A percentile compares a stretch with the other conserved stretches of the same genome.
Conservation (phyloP, 2,888 invertebrate genomes). For the Rhamnusium bicolor region DNA sequence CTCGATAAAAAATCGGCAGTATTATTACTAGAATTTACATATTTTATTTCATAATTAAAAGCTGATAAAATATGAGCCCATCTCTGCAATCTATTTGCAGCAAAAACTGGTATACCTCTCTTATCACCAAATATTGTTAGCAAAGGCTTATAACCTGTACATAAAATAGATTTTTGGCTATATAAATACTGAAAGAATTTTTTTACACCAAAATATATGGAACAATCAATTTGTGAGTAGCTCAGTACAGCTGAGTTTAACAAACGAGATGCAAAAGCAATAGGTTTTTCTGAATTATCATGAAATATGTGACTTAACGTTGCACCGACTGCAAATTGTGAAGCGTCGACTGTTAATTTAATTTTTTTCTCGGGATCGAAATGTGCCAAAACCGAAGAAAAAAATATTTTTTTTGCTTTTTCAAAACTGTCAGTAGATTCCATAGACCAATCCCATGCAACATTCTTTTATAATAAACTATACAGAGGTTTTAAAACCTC, state of each 20-base stretch:
- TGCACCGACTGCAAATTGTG: slow-evolving; percentile 32
- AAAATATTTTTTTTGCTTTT: slow-evolving; percentile 6
- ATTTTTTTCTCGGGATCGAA: slow-evolving; percentile 45
- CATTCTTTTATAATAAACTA: slow-evolving; percentile 31
- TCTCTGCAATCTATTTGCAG: slow-evolving; percentile 37
- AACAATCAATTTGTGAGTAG: slow-evolving; percentile 38
- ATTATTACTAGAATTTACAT: slow-evolving; percentile 16
- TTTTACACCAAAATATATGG: slow-evolving; percentile 36
- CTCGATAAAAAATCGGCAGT: slow-evolving; percentile 3
- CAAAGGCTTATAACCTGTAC: slow-evolving; percentile 20
- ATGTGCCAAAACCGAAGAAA: slow-evolving; percentile 11
- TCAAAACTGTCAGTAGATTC: not conserved
- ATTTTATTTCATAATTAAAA: slow-evolving; percentile 37
- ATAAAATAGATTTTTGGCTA: slow-evolving; percentile 4
- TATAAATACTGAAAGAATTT: slow-evolving; percentile 27
- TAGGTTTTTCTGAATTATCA: slow-evolving; percentile 30
- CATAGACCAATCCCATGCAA: slow-evolving; percentile 6
- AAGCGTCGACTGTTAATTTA: slow-evolving; percentile 42
- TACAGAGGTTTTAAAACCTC: slow-evolving; percentile 28
- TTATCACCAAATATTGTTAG: slow-evolving; percentile 29
- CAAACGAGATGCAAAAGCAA: slow-evolving; percentile 40
- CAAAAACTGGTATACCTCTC: slow-evolving; percentile 36
- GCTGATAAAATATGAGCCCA: slow-evolving; percentile 36
- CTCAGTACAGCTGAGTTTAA: slow-evolving; percentile 36
- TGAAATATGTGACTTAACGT: slow-evolving; percentile 35